A percentile compares a stretch with the other conserved stretches of the same genome.
Evolutionary conservation across 2,113 vertebrate genomes (phyloP).

Genomic region (Phoxinus phoxinus): DNA sequence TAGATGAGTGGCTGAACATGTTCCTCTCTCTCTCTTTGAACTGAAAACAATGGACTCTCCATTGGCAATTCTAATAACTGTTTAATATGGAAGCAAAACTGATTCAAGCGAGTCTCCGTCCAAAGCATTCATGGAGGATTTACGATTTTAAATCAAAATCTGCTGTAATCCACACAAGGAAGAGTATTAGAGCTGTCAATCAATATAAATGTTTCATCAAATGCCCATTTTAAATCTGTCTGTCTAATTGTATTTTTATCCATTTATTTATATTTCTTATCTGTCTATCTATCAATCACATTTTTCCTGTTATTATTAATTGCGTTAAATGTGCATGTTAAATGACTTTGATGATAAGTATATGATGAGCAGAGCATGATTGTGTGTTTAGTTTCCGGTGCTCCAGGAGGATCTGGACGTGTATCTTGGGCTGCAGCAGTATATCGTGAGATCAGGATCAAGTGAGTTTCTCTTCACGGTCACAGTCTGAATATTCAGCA

Average conservation of each 20-base stretch:
- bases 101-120: not conserved
- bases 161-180: not conserved
- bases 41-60: not conserved
- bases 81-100: not conserved
- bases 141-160: not conserved
- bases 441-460: conserved; percentile 87
- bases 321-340: not conserved
- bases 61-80: conserved; percentile 13
- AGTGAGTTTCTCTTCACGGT: conserved; percentile 74
- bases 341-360: not conserved
- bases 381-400: conserved; percentile 86
- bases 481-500: not conserved
- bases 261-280: too few relatives aligned
- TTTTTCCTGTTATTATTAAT: not conserved
- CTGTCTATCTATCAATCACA: too few relatives aligned
- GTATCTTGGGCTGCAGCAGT: conserved; percentile 95
- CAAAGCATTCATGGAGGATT: not conserved
- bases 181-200: not conserved
- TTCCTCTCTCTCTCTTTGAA: not conserved
- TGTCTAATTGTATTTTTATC: too few relatives aligned
- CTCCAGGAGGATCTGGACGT: conserved; percentile 96
- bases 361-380: not conserved
- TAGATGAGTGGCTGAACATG: not conserved
- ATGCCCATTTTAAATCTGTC: too few relatives aligned
- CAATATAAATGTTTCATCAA: not conserved